Conservation (phyloP, 2,113 vertebrate genomes). For the Archocentrus centrarchus region DNA sequence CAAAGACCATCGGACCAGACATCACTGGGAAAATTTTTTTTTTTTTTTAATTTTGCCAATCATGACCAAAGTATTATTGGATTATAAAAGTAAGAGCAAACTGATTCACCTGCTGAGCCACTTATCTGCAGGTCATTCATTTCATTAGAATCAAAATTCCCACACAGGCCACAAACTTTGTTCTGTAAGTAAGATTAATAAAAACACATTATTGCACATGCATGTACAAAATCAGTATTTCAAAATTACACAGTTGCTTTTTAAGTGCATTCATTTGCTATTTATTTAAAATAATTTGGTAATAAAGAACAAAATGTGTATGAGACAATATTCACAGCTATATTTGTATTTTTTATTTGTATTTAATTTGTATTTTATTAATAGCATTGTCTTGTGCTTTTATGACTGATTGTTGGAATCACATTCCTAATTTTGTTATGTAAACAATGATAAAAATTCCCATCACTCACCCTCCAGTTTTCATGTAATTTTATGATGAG, state of each 20-base stretch:
- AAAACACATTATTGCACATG: neutral
- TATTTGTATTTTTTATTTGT: no score
- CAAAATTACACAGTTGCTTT: neutral
- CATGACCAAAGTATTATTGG: neutral
- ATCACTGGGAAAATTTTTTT: conserved; percentile 18
- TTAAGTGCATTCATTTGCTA: no score
- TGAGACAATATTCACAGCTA: neutral
- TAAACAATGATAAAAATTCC: neutral
- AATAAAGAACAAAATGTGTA: neutral
- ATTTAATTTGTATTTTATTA: neutral
- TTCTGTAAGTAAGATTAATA: conserved; percentile 62
- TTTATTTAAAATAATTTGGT: no score
- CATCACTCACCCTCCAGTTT: conserved; percentile 79
- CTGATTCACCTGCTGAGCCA: conserved; percentile 52
- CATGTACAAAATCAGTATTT: neutral
- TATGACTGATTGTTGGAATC: neutral
- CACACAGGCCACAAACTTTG: conserved; percentile 86
- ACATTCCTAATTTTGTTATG: neutral
- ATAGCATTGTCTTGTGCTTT: neutral
- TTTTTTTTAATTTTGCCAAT: no score
- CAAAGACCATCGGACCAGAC: conserved; percentile 78
- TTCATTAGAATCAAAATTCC: conserved; percentile 86
- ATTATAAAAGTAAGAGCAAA: neutral
- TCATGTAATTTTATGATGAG: conserved; percentile 76
- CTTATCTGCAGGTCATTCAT: conserved; percentile 85